Percentiles rank a stretch among this genome's conserved stretches.
phyloP scores from a whole-genome alignment of 1,140 invertebrate genomes.

The Bombus polaris region DNA sequence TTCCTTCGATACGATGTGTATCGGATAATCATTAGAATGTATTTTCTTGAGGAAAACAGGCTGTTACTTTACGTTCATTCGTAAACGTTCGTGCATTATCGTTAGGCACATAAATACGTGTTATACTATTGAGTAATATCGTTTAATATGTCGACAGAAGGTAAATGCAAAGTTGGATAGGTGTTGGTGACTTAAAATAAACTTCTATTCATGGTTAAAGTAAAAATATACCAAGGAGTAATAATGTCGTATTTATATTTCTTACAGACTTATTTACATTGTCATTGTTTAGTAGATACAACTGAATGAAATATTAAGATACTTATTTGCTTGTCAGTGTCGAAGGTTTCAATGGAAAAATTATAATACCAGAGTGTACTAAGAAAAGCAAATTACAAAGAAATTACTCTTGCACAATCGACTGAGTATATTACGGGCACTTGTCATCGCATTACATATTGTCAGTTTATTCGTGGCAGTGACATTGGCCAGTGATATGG shows the following conservation, averaged over 20 bases:
- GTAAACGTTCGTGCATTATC: not conserved
- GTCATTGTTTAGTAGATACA: not conserved
- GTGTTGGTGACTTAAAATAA: not conserved
- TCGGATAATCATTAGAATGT: not conserved
- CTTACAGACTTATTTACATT: not conserved
- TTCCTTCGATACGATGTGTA: not conserved
- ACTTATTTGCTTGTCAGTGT: not conserved
- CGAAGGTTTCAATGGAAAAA: not conserved
- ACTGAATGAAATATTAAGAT: not conserved
- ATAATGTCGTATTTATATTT: not conserved
- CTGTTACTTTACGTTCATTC: not conserved
- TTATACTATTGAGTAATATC: not conserved
- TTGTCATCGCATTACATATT: slow-evolving; percentile 49
- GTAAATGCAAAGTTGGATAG: not conserved
- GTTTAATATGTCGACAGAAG: not conserved
- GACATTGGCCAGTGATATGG: slow-evolving; percentile 45
- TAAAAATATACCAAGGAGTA: not conserved
- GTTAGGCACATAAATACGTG: not conserved
- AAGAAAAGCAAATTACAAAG: slow-evolving; percentile 4
- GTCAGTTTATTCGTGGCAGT: slow-evolving; percentile 54
- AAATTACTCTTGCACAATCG: slow-evolving; percentile 41
- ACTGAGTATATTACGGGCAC: slow-evolving; percentile 10
- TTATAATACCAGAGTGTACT: not conserved
- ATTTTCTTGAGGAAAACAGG: not conserved
- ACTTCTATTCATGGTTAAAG: not conserved